Evolutionary conservation across 2,888 invertebrate species (phyloP).

Genomic region (Oithona nana): DNA sequence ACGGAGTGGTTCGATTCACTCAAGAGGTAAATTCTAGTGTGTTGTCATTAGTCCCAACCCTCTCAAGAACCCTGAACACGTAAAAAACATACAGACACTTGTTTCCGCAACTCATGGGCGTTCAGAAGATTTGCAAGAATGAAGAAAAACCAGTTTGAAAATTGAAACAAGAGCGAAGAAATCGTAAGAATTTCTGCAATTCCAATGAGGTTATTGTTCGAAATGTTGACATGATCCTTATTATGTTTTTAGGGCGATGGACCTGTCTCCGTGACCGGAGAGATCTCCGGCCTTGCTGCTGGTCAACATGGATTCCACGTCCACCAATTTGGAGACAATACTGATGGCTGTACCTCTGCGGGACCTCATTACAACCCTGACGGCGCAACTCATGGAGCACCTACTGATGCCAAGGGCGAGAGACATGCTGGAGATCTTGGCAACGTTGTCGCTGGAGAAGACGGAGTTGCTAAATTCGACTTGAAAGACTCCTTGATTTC

Average conservation of each 20-base stretch:
- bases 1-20: conserved; percentile 58
- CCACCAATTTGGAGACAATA: conserved; percentile 89
- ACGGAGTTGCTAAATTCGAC: conserved; percentile 45
- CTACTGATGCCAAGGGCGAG: conserved; percentile 35
- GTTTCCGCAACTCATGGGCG: no score
- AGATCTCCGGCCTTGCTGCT: conserved; percentile 52
- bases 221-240: no score
- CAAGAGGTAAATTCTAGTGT: conserved; percentile 47
- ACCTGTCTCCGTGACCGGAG: conserved; percentile 44
- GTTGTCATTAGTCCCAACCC: no score
- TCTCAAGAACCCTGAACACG: no score
- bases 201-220: no score
- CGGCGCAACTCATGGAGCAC: conserved; percentile 62
- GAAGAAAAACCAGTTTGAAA: no score
- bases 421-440: conserved; percentile 85
- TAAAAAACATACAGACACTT: no score
- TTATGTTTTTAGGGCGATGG: conserved; percentile 19
- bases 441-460: conserved; percentile 45
- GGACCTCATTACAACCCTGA: conserved; percentile 81
- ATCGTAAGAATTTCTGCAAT: no score
- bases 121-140: no score
- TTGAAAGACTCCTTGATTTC: conserved; percentile 44
- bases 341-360: conserved; percentile 81
- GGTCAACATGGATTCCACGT: conserved; percentile 80
- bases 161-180: no score